Evolutionary conservation across 2,113 vertebrate genomes (phyloP), one percentile per base, ranked within the genome.

Genomic region (Menidia beryllina): DNA sequence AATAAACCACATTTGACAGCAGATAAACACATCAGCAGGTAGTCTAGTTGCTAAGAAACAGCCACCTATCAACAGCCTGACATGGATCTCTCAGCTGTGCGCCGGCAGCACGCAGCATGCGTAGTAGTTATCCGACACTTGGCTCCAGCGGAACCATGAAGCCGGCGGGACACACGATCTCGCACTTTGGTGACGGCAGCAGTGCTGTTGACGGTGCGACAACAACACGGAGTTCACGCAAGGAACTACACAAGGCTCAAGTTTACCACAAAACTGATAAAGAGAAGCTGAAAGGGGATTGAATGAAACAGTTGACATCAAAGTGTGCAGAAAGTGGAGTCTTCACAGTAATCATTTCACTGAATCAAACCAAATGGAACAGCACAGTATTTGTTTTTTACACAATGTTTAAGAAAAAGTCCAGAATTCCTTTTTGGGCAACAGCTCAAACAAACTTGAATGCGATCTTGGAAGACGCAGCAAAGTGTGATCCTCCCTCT

Each of bases 21-120:
- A 77, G 68, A 89, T 75, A 84, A 86, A 79, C 65, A 78, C 65
- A 70, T 34, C 45, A 81, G 79, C 84, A 70, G 66, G 58, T 63
- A 69, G 72, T 68, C 41, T n/a, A 14, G 91, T 89, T 92, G 86
- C 91, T 86, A 36, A 79, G 89, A 82, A 87, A 89, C 87, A 73
- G 66, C 24, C 27, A 67, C 71, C 75, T 73, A 83, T 89, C 67
- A 77, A 83, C 75, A 86, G 74, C 58, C 62, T 65, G 87, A 83
- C 82, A 85, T 69, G 73, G 82, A 82, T 88, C 84, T 87, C 86
- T 88, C 72, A 88, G 79, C 85, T 84, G 81, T 81, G 71, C 69
- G 65, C 56, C 7, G 2, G 60, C 25, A 1, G 71, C 72, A 58
- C 60, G 41, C 50, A 39, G 75, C 69, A 76, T 86, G 81, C 73